Percentiles rank a stretch among this genome's conserved stretches.
These are phyloP conservation scores for Priocnemis perturbator DNA, from an alignment of 2,888 invertebrate species.

Conservation along the genomic window DNA sequence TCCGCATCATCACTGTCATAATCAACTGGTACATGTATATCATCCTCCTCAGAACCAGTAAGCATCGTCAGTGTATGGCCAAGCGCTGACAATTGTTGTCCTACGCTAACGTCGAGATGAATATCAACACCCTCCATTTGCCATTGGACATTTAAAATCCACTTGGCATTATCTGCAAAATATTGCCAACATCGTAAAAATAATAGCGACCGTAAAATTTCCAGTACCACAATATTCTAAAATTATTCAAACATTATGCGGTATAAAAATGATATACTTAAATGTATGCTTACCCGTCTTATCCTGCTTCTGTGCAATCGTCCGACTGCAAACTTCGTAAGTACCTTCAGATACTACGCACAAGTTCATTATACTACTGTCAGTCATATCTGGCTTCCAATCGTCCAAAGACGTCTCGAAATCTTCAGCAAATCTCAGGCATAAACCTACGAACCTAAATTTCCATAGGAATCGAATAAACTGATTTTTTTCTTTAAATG, in stretches of 20 bases:
- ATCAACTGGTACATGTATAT: conserved; percentile 81
- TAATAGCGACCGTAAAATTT: too few species aligned
- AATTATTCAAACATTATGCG: too few species aligned
- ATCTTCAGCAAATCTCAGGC: conserved; percentile 97
- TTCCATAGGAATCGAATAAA: not conserved
- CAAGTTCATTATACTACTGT: conserved; percentile 88
- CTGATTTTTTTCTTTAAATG: too few species aligned
- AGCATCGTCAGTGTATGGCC: conserved; percentile 97
- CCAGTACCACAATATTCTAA: too few species aligned
- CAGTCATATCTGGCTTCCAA: conserved; percentile 94
- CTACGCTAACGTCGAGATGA: conserved; percentile 96
- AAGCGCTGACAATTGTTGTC: conserved; percentile 94
- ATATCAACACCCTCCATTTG: conserved; percentile 99
- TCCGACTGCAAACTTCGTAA: conserved; percentile 96
- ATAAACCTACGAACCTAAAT: conserved; percentile 88
- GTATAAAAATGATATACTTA: too few species aligned
- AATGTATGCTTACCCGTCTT: conserved; percentile 78
- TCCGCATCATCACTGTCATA: conserved; percentile 89
- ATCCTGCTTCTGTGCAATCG: conserved; percentile 89
- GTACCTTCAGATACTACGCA: conserved; percentile 99
- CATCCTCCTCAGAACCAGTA: conserved; percentile 93
- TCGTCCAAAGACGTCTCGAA: conserved; percentile 97
- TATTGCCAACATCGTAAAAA: too few species aligned
- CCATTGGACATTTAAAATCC: conserved; percentile 98
- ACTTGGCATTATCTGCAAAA: conserved; percentile 91